Percentiles rank a stretch among this genome's conserved stretches.
Conservation (phyloP, 2,797 vertebrate species). For the Sphaeramia orbicularis region DNA sequence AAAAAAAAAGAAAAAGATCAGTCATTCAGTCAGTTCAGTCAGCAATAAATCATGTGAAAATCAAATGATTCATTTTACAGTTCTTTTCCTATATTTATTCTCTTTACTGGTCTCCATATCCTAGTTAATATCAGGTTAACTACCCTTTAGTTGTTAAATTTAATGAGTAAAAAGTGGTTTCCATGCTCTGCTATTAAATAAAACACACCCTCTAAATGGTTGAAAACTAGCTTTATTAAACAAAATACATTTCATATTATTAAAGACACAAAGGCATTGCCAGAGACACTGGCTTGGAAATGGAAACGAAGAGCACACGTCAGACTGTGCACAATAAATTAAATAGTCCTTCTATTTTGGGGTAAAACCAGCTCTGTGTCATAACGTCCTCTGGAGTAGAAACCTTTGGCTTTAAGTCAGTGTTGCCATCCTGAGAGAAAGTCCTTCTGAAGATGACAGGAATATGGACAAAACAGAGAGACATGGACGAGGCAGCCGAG, state of each 20-base stretch:
- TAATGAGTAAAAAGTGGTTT: background rate
- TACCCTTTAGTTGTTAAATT: too few relatives aligned
- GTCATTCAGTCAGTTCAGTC: too few relatives aligned
- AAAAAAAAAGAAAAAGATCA: too few relatives aligned
- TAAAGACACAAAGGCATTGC: constrained; percentile 42
- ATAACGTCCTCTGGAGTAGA: background rate
- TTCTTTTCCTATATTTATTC: too few relatives aligned
- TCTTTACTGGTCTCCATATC: too few relatives aligned
- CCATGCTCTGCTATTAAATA: too few relatives aligned
- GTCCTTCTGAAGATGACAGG: constrained; percentile 3
- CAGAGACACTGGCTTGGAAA: constrained; percentile 1
- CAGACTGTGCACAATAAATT: background rate
- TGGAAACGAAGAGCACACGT: background rate
- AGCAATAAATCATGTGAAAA: too few relatives aligned
- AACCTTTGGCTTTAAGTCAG: constrained; percentile 42
- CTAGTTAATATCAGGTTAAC: too few relatives aligned
- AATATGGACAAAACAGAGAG: background rate
- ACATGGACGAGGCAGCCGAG: background rate
- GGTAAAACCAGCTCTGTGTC: background rate
- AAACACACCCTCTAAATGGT: background rate
- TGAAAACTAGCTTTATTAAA: constrained; percentile 42
- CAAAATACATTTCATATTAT: constrained; percentile 59
- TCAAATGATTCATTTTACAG: too few relatives aligned
- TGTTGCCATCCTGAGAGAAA: constrained; percentile 37
- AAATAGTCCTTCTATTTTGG: constrained; percentile 2